Evolutionary conservation across 2,888 invertebrate species (phyloP).

Genomic region (Xanthia icteritia): DNA sequence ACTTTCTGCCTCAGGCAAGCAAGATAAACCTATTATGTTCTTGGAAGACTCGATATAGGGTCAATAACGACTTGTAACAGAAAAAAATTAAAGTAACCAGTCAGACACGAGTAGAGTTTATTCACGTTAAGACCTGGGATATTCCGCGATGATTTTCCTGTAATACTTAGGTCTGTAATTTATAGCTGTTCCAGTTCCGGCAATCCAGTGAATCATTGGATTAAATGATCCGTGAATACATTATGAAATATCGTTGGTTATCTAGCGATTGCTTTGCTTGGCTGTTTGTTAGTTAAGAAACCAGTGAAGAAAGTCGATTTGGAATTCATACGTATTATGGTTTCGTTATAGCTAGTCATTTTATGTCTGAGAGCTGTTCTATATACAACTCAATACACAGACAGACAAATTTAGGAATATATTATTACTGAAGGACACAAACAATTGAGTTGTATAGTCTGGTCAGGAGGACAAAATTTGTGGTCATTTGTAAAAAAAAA

Average conservation of each 20-base stretch:
- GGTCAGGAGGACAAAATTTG: not conserved
- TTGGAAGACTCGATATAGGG: conserved; percentile 38
- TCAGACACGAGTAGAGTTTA: conserved; percentile 12
- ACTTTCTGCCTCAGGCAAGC: conserved; percentile 31
- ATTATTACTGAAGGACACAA: not conserved
- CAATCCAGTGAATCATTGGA: conserved; percentile 59
- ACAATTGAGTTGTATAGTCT: not conserved
- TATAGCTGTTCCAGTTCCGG: conserved; percentile 57
- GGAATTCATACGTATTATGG: not conserved
- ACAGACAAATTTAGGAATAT: not conserved
- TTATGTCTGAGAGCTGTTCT: not conserved
- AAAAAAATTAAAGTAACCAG: conserved; percentile 42
- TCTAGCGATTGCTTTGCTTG: conserved; percentile 42
- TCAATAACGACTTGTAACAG: conserved; percentile 48
- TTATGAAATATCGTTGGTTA: conserved; percentile 71
- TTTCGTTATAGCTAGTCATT: not conserved
- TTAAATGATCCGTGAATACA: conserved; percentile 68
- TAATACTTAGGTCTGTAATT: conserved; percentile 32
- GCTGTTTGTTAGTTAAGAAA: conserved; percentile 31
- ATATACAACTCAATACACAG: not conserved
- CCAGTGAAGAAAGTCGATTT: conserved; percentile 11
- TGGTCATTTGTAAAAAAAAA: not conserved
- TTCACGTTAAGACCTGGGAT: conserved; percentile 21
- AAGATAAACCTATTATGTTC: conserved; percentile 59
- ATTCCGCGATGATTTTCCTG: conserved; percentile 15